Evolutionary conservation across 2,113 vertebrate species (phyloP).

Genomic region (Typhlomys cinereus): DNA sequence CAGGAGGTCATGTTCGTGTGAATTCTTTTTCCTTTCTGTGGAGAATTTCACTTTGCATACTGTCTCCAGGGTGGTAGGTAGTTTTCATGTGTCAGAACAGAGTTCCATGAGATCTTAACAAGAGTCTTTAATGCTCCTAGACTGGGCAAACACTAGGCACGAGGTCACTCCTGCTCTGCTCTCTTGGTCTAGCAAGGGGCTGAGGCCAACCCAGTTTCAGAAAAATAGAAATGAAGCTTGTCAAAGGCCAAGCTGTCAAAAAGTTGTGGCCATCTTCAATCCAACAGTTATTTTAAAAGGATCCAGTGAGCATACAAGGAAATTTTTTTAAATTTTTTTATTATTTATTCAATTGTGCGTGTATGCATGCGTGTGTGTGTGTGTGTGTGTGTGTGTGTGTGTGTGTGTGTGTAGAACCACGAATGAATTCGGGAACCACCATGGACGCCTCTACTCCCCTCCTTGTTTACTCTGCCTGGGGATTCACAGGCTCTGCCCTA

Average conservation of each 20-base stretch:
- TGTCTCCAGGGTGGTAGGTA: not conserved
- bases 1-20: accelerated
- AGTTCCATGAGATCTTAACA: not conserved
- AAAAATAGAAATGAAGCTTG: not conserved
- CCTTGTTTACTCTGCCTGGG: too few species aligned
- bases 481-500: too few species aligned
- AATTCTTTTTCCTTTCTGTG: not conserved
- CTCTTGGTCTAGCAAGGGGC: not conserved
- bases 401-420: too few species aligned
- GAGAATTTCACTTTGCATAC: not conserved
- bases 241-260: not conserved
- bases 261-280: not conserved
- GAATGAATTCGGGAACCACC: too few species aligned
- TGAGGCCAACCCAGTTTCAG: not conserved
- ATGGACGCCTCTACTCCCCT: too few species aligned
- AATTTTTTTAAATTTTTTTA: too few species aligned
- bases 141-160: not conserved
- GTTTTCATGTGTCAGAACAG: not conserved
- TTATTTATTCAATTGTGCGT: too few species aligned
- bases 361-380: too few species aligned
- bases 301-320: not conserved
- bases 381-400: too few species aligned
- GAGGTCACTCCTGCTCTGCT: accelerated
- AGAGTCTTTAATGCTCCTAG: too few species aligned
- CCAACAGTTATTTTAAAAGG: not conserved